phyloP scores from a whole-genome alignment of 1,140 invertebrate species.

The Ladona fulva region DNA sequence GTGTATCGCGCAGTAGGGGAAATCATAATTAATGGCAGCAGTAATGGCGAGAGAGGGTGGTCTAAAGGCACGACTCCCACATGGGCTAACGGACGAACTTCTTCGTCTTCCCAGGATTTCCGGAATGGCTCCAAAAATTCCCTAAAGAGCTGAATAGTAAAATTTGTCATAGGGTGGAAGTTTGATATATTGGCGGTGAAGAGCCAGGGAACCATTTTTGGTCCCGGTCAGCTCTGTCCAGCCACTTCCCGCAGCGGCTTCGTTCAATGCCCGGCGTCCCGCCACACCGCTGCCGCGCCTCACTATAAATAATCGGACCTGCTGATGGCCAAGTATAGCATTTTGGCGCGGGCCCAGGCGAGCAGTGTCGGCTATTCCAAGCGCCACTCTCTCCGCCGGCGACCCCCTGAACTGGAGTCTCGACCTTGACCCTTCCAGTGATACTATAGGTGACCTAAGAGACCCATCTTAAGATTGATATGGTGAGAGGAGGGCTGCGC shows the following conservation, averaged over 20 bases:
- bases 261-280: background rate
- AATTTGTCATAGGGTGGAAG: no score
- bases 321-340: constrained; percentile 3
- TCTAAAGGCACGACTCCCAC: background rate
- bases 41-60: background rate
- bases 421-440: constrained; percentile 1
- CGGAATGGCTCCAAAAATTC: no score
- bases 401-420: constrained; percentile 6
- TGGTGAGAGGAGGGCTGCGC: no score
- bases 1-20: no score
- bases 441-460: background rate
- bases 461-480: no score
- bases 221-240: background rate
- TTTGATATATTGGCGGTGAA: no score
- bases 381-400: background rate
- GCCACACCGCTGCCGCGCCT: background rate
- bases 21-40: no score
- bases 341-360: constrained; percentile 3
- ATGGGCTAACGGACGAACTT: no score
- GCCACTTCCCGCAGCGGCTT: background rate
- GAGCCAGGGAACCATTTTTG: background rate
- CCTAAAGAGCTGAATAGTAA: no score
- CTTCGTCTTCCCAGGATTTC: no score
- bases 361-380: background rate
- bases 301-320: constrained; percentile 9